Percentiles rank a stretch among this genome's conserved stretches.
These are phyloP conservation scores for Triplophysa bombifrons DNA, from an alignment of 2,797 vertebrate species.

Conservation along the genomic window DNA sequence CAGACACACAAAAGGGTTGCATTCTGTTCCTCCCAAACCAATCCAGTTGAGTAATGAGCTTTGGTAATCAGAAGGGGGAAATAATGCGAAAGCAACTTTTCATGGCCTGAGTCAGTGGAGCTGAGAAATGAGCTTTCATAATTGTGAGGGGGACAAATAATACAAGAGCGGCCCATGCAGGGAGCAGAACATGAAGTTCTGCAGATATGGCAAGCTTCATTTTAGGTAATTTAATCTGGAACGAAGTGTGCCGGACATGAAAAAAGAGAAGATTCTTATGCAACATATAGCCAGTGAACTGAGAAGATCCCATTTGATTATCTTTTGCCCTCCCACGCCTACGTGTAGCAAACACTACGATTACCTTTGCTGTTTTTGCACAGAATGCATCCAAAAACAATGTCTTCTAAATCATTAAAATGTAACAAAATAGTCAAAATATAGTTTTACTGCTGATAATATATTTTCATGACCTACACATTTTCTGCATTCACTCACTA, in stretches of 20 bases:
- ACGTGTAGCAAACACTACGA: conserved; percentile 29
- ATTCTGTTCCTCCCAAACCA: conserved; percentile 51
- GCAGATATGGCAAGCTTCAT: conserved; percentile 49
- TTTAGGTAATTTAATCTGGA: conserved; percentile 54
- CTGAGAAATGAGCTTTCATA: conserved; percentile 54
- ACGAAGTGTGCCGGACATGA: conserved; percentile 43
- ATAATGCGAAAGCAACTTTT: conserved; percentile 45
- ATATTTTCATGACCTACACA: too few relatives aligned
- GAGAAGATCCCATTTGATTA: conserved; percentile 13
- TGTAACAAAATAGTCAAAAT: too few relatives aligned
- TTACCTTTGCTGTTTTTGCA: conserved; percentile 6
- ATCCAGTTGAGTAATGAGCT: conserved; percentile 55
- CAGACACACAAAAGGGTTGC: conserved; percentile 38
- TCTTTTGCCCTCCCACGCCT: conserved; percentile 3
- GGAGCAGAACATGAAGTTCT: conserved; percentile 53
- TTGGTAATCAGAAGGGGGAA: conserved; percentile 47
- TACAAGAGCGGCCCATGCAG: conserved; percentile 44
- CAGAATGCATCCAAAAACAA: conserved; percentile 29
- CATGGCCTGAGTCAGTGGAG: conserved; percentile 13
- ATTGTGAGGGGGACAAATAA: conserved; percentile 47
- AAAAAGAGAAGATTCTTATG: conserved; percentile 32
- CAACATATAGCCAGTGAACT: conserved; percentile 46
- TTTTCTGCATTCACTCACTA: too few relatives aligned
- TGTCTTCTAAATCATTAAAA: too few relatives aligned
- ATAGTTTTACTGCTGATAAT: too few relatives aligned